A percentile compares a stretch with the other conserved stretches of the same genome.
phyloP scores from a whole-genome alignment of 2,888 invertebrate species.

The Tholera decimalis region DNA sequence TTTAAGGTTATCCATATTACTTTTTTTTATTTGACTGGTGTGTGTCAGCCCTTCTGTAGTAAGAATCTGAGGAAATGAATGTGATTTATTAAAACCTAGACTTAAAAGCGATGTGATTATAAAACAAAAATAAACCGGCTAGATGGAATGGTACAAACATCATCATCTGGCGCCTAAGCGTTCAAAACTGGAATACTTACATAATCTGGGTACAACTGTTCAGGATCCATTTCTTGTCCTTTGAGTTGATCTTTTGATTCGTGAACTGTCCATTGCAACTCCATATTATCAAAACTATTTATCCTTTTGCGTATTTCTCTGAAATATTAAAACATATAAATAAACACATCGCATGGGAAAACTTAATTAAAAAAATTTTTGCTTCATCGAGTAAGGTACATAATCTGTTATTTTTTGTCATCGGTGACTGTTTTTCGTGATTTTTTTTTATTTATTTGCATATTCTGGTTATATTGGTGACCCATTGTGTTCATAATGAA shows the following conservation, averaged over 20 bases:
- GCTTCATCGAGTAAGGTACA: too few relatives aligned
- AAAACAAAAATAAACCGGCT: neutral
- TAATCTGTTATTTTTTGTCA: too few relatives aligned
- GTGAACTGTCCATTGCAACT: slow-evolving; percentile 77
- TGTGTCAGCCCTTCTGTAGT: slow-evolving; percentile 40
- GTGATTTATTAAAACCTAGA: slow-evolving; percentile 19
- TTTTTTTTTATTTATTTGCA: too few relatives aligned
- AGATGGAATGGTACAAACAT: neutral
- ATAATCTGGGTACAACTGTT: slow-evolving; percentile 45
- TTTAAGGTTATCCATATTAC: slow-evolving; percentile 39
- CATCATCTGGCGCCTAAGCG: neutral
- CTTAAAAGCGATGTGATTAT: neutral
- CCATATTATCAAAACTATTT: slow-evolving; percentile 50
- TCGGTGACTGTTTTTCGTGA: too few relatives aligned
- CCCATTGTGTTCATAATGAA: too few relatives aligned
- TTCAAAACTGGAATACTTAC: slow-evolving; percentile 49
- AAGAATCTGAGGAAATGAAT: slow-evolving; percentile 49
- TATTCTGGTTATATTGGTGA: too few relatives aligned
- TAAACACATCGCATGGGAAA: neutral
- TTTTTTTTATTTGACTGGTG: slow-evolving; percentile 34
- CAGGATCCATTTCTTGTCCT: slow-evolving; percentile 37
- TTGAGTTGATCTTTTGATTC: slow-evolving; percentile 63
- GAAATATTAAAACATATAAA: slow-evolving; percentile 21
- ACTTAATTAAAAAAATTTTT: too few relatives aligned
- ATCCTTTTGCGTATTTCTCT: slow-evolving; percentile 45